Evolutionary conservation across 2,797 vertebrate genomes (phyloP), one percentile per base, ranked within the genome.

Genomic region (Mionectes olivaceus): DNA sequence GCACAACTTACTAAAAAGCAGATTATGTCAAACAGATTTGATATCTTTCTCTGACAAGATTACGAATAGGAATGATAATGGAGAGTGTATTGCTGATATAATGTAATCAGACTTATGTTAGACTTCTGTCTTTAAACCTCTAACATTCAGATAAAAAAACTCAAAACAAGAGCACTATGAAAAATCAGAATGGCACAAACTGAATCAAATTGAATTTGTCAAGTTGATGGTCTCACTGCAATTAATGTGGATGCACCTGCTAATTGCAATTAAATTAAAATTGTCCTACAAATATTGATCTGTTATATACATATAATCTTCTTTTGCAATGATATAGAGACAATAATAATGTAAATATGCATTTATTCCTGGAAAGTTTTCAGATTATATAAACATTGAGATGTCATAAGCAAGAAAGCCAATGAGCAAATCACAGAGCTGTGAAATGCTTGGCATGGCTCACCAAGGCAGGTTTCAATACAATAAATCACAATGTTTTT

Each of bases 1-100:
- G 70, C 43, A 63, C 67, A 84, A 19, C 74, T 87, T 84, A 87
- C 87, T 50, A 63, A 70, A 78, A 94, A 90, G 74, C 23, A 89
- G 87, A 92, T 93, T 79, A 87, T 69, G 78, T 71, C 89, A 84
- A 52, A 86, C 53, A 90, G 77, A 91, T 92, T 75, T 87, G 55
- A 35, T 76, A 61, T 76, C 41, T 87, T 81, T 75, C 74, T 82
- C 83, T 87, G 89, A 91, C 43, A 59, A 92, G 87, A 84, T 75
- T 92, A 79, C 33, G 65, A 84, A 82, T 18, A 89, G 11, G 50
- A 79, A 92, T 41, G 37, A 25, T 89, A 89, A 76, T 1, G 3
- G 55, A 76, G 55, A 39, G 63, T 69, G 22, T 52, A 30, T 25
- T 53, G 59, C 18, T 84, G 89, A 73, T 89, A 37, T 25, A 70